Percentiles rank a stretch among this genome's conserved stretches.
phyloP scores from a whole-genome alignment of 2,797 vertebrate species.

The Synanceia verrucosa region DNA sequence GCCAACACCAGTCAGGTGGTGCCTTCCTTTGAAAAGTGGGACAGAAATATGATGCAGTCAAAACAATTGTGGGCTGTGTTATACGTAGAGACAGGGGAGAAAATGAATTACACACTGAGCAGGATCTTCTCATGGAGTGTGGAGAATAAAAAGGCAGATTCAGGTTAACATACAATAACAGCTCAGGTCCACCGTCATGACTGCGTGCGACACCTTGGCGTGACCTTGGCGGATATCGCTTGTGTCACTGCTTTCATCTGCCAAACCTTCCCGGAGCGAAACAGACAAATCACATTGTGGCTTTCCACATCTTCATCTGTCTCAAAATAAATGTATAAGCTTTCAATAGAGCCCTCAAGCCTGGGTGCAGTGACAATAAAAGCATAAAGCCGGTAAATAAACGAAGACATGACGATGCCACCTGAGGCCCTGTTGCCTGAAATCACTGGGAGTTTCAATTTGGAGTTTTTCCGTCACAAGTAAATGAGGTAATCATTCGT shows the following conservation, averaged over 20 bases:
- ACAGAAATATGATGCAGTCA: constrained; percentile 36
- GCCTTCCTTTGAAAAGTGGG: constrained; percentile 62
- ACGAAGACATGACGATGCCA: constrained; percentile 51
- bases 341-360: constrained; percentile 24
- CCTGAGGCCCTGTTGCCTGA: constrained; percentile 66
- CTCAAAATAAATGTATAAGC: constrained; percentile 43
- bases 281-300: constrained; percentile 33
- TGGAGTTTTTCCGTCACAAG: constrained; percentile 29
- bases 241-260: constrained; percentile 29
- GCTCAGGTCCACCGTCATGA: constrained; percentile 10
- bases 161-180: constrained; percentile 29
- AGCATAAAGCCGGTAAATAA: constrained; percentile 52
- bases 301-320: constrained; percentile 39
- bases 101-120: constrained; percentile 19
- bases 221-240: constrained; percentile 46
- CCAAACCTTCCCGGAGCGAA: constrained; percentile 36
- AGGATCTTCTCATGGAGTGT: background rate
- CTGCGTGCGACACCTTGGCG: background rate
- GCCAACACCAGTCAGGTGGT: constrained; percentile 51
- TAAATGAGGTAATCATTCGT: constrained; percentile 61
- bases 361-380: constrained; percentile 49
- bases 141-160: constrained; percentile 23
- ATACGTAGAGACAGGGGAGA: constrained; percentile 7
- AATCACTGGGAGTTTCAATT: constrained; percentile 69
- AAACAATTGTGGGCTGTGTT: constrained; percentile 27